Conservation (phyloP, 64 coral and sea anemone species). For the Anthopleura sola region DNA sequence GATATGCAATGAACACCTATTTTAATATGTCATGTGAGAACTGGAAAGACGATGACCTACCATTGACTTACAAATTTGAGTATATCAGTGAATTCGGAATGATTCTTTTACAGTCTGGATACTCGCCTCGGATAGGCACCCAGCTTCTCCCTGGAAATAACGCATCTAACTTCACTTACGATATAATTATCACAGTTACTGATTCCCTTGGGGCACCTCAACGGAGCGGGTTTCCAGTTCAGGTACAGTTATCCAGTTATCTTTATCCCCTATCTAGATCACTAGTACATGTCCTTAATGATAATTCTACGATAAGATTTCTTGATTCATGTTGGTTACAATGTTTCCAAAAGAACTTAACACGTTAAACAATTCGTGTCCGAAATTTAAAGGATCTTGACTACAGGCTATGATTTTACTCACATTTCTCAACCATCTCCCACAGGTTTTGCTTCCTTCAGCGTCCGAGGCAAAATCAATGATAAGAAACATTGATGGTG, state of each 20-base stretch:
- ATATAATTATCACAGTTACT: background rate
- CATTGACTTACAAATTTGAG: background rate
- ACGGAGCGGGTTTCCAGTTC: background rate
- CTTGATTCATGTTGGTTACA: too few species aligned
- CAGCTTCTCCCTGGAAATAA: constrained; percentile 26
- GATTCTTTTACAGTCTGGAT: constrained; percentile 13
- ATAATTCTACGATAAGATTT: too few species aligned
- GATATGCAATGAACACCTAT: constrained; percentile 20
- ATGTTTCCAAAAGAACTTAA: too few species aligned
- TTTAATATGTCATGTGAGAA: constrained; percentile 23
- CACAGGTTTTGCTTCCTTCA: constrained; percentile 1
- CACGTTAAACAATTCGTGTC: too few species aligned
- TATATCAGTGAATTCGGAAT: constrained; percentile 19
- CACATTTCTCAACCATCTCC: background rate
- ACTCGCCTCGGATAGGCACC: background rate
- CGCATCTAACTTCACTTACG: background rate
- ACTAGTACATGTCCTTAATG: too few species aligned
- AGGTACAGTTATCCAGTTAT: background rate
- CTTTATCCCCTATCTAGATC: too few species aligned
- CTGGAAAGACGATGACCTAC: constrained; percentile 28
- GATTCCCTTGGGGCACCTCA: background rate
- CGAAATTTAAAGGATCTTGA: too few species aligned
- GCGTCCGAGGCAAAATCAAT: background rate
- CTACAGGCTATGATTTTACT: too few species aligned
- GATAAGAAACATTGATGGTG: background rate